Conservation (phyloP, 2,888 invertebrate genomes). For the Drosophila trichaetosa region DNA sequence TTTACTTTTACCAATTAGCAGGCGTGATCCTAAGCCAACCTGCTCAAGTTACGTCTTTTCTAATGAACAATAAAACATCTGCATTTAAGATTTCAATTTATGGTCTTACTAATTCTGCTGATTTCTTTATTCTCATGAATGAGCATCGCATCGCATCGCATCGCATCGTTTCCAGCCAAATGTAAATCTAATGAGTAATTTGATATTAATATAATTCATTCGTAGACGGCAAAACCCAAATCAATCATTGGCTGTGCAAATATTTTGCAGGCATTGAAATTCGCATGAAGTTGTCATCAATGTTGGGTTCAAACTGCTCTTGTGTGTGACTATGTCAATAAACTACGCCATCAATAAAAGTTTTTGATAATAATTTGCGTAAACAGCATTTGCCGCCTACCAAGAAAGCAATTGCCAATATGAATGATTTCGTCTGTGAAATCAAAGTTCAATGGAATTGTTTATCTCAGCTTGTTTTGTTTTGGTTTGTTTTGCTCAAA, state of each 20-base stretch:
- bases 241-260: constrained; percentile 38
- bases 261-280: constrained; percentile 54
- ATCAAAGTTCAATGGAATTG: constrained; percentile 69
- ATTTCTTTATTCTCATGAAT: constrained; percentile 40
- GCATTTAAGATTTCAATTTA: constrained; percentile 57
- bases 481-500: background rate
- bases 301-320: constrained; percentile 4
- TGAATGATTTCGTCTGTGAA: constrained; percentile 43
- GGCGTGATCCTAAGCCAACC: constrained; percentile 15
- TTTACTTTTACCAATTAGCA: constrained; percentile 61
- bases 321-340: constrained; percentile 3
- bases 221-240: constrained; percentile 27
- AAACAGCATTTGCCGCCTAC: constrained; percentile 57
- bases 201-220: constrained; percentile 37
- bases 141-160: constrained; percentile 22
- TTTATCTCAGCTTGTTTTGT: constrained; percentile 28
- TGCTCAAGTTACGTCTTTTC: constrained; percentile 33
- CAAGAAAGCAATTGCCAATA: constrained; percentile 41
- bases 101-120: constrained; percentile 52
- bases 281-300: constrained; percentile 62
- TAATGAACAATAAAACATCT: constrained; percentile 51
- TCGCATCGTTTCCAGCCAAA: constrained; percentile 5
- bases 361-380: constrained; percentile 51
- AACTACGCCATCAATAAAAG: constrained; percentile 36
- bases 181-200: constrained; percentile 61